Base-by-base conservation (phyloP, 2,113 vertebrate genomes). In the Actinemys pallida region DNA sequence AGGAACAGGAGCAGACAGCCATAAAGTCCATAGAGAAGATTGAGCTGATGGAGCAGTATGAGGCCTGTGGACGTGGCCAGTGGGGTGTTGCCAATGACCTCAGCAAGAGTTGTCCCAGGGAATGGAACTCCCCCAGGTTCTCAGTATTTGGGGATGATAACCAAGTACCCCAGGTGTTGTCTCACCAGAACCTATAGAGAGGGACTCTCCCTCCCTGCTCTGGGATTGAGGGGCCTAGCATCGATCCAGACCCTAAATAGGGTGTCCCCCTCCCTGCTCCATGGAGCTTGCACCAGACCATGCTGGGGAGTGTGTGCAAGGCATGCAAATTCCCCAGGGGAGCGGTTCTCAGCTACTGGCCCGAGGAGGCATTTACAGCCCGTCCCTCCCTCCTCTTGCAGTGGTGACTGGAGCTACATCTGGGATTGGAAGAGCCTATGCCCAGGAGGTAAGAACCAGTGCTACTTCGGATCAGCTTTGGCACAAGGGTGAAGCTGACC, bases 341-440 rank as follows among this genome's bases (percentile, higher is more conserved):
- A 72, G 65, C 4, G 17, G 35, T n/a, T 72, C 65, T 39, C 16
- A 35, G 7, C 6, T 35, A 35, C 62, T 35, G 31, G 62, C 31
- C 31, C n/a, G 17, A 27, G 62, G 31, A 35, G 31, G 31, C 65
- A n/a, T n/a, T n/a, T 72, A 72, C 65, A n/a, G 17, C 35, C 35
- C 3, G 19, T 39, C 31, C 16, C 75, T 80, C 52, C 53, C 52
- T 84, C 52, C 95, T 9, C 94, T 22, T 35, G n/a, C 89, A 99
- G 98, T 99, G 96, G 98, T 99, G 29, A 99, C 99, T 5, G 98
- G 99, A 49, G 98, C 98, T 47, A 98, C 98, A 6, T 96, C 97
- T 50, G 98, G 98, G 17, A 99, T 99, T 29, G 98, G 99, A 56
- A 98, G 93, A 95, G 98, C 98, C 39, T 99, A 98, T 22, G 98